Conservation (phyloP, 2,888 invertebrate genomes). For the Cheilosia vulpina region DNA sequence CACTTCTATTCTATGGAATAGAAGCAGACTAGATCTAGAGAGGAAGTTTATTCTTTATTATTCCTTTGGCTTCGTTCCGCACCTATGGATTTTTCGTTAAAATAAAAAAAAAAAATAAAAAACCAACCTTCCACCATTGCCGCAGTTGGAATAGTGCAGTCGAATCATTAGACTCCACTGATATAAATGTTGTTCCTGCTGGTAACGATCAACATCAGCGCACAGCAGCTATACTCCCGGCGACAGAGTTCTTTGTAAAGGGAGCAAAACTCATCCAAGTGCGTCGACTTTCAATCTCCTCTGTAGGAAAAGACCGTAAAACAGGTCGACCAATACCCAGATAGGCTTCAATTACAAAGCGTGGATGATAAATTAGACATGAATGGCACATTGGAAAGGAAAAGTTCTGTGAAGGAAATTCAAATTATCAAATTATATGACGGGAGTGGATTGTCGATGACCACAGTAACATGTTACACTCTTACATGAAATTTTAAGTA, state of each 20-base stretch:
- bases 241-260: conserved; percentile 61
- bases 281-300: conserved; percentile 69
- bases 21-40: conserved; percentile 39
- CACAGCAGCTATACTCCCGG: not conserved
- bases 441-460: conserved; percentile 32
- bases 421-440: conserved; percentile 53
- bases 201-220: conserved; percentile 60
- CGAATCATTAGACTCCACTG: conserved; percentile 66
- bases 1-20: conserved; percentile 43
- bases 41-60: conserved; percentile 51
- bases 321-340: conserved; percentile 16
- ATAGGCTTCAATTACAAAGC: conserved; percentile 63
- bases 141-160: not conserved
- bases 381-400: conserved; percentile 29
- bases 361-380: conserved; percentile 65
- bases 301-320: conserved; percentile 48
- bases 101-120: conserved; percentile 18
- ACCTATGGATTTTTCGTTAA: conserved; percentile 24
- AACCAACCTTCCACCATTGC: conserved; percentile 4
- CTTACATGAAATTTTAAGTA: conserved; percentile 7
- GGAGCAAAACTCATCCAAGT: conserved; percentile 61
- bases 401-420: conserved; percentile 27
- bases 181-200: conserved; percentile 70
- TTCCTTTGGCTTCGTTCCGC: conserved; percentile 50
- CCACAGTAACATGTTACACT: conserved; percentile 15